These are phyloP conservation scores for Strigops habroptila DNA, from an alignment of 2,113 vertebrate species.

Conservation along the genomic window DNA sequence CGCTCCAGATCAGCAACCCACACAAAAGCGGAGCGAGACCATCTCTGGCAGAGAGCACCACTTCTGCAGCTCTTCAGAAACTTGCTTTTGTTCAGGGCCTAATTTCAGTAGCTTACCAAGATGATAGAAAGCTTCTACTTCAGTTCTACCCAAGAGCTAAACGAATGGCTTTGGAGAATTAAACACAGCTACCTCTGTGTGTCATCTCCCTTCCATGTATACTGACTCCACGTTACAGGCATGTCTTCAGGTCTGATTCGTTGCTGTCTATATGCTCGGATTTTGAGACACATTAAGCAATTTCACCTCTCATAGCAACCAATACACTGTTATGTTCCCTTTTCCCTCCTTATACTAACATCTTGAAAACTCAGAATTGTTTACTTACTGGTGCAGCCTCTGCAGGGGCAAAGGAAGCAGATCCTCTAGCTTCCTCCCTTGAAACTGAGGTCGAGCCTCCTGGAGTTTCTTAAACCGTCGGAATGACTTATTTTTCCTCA, in stretches of 20 bases:
- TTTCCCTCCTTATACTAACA: not conserved
- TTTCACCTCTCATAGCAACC: not conserved
- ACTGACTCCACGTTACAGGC: not conserved
- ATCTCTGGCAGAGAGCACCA: not conserved
- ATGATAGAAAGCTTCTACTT: not conserved
- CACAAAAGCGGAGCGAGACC: not conserved
- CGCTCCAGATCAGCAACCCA: not conserved
- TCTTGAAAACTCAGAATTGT: not conserved
- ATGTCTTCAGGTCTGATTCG: not conserved
- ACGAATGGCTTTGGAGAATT: not conserved
- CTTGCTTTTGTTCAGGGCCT: not conserved
- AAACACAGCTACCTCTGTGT: not conserved
- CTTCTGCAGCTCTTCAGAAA: not conserved
- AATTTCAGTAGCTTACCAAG: not conserved
- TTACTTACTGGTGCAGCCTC: constrained; percentile 85
- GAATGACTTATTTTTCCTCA: constrained; percentile 88
- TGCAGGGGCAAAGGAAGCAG: constrained; percentile 85
- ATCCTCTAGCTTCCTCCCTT: constrained; percentile 77
- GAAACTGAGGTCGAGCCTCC: constrained; percentile 87
- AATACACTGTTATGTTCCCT: not conserved
- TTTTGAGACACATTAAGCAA: not conserved
- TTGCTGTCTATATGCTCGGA: not conserved
- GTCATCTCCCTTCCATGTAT: not conserved
- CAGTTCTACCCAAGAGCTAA: not conserved
- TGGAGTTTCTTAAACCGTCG: constrained; percentile 87